phyloP scores from a whole-genome alignment of 2,888 invertebrate genomes.

The Drosophila leonis region DNA sequence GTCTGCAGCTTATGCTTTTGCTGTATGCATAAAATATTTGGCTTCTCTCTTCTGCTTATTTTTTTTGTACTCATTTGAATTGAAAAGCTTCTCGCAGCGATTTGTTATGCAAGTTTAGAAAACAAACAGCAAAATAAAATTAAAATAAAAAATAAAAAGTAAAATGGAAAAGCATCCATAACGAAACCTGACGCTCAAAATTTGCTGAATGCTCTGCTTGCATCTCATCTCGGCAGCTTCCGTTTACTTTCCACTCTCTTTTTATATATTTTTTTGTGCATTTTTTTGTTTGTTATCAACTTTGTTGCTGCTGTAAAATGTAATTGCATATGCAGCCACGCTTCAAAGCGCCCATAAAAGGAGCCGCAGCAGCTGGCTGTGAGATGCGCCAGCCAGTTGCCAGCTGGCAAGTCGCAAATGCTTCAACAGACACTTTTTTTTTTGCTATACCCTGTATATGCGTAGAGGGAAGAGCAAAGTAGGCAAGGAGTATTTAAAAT shows the following conservation, averaged over 20 bases:
- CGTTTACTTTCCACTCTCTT: slow-evolving; percentile 23
- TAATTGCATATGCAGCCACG: slow-evolving; percentile 77
- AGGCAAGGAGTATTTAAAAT: not conserved
- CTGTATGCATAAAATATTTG: slow-evolving; percentile 71
- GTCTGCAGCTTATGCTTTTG: slow-evolving; percentile 1
- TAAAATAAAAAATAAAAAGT: slow-evolving; percentile 17
- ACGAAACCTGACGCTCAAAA: slow-evolving; percentile 68
- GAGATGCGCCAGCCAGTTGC: slow-evolving; percentile 17
- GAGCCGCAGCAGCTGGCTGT: slow-evolving; percentile 39
- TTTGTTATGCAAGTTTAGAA: slow-evolving; percentile 77
- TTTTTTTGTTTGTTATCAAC: slow-evolving; percentile 68
- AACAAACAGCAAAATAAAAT: slow-evolving; percentile 51
- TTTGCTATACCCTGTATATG: not conserved
- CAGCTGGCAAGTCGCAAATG: slow-evolving; percentile 36
- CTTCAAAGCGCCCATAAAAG: slow-evolving; percentile 65
- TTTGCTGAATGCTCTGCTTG: slow-evolving; percentile 63
- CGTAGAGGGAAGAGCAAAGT: not conserved
- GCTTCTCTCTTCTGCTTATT: slow-evolving; percentile 53
- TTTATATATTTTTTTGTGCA: slow-evolving; percentile 13
- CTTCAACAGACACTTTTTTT: slow-evolving; percentile 21
- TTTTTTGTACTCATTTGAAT: slow-evolving; percentile 62
- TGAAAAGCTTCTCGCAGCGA: slow-evolving; percentile 73
- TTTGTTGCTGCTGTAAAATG: slow-evolving; percentile 70
- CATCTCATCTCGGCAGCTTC: slow-evolving; percentile 28
- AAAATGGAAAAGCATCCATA: slow-evolving; percentile 40